A percentile compares a stretch with the other conserved stretches of the same genome.
These are phyloP conservation scores for Itoplectis maculator DNA, from an alignment of 2,888 invertebrate genomes.

Conservation along the genomic window DNA sequence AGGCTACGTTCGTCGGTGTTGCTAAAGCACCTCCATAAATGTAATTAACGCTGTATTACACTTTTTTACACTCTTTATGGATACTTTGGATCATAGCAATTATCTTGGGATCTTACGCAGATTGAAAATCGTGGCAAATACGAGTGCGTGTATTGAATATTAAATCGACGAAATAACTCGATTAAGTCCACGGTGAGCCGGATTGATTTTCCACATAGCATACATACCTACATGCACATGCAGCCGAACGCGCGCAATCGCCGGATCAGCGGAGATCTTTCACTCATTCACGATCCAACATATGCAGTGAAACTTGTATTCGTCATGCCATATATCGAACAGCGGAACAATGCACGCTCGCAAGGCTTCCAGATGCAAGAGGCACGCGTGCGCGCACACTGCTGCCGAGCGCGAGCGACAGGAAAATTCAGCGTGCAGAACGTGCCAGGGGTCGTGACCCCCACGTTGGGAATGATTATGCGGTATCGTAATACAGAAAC, in stretches of 20 bases:
- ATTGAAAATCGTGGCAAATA: constrained; percentile 34
- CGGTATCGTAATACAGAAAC: constrained; percentile 60
- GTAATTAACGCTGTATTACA: constrained; percentile 36
- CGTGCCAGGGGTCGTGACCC: constrained; percentile 55
- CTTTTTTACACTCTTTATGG: constrained; percentile 23
- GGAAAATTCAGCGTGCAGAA: constrained; percentile 3
- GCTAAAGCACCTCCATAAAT: constrained; percentile 3
- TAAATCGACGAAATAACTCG: constrained; percentile 35
- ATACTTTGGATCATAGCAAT: constrained; percentile 17
- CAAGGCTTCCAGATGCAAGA: constrained; percentile 30
- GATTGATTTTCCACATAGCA: constrained; percentile 25
- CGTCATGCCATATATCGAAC: neutral
- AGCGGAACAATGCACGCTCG: constrained; percentile 39
- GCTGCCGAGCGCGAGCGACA: constrained; percentile 27
- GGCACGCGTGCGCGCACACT: constrained; percentile 25
- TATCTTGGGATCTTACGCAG: constrained; percentile 15
- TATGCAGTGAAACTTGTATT: neutral
- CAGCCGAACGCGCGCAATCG: neutral
- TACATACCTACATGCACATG: neutral
- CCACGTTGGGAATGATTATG: constrained; percentile 60
- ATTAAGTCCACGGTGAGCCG: constrained; percentile 39
- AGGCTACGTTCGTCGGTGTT: constrained; percentile 5
- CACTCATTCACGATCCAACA: constrained; percentile 12
- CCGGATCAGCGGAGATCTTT: constrained; percentile 18
- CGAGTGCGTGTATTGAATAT: constrained; percentile 26